Evolutionary conservation across 2,888 invertebrate species (phyloP).

Genomic region (Hyalella azteca): DNA sequence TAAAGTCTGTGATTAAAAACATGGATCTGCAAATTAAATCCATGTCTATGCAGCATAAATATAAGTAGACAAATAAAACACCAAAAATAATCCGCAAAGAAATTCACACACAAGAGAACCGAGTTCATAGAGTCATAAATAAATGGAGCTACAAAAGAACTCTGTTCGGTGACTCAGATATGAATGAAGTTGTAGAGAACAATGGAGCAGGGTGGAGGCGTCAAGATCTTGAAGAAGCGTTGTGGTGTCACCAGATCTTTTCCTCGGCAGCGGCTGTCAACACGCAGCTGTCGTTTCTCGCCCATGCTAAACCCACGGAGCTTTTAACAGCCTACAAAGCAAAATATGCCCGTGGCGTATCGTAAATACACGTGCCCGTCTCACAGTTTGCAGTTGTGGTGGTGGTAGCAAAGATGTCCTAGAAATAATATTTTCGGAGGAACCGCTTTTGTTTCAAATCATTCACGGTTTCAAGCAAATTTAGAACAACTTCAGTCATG

Average conservation of each 20-base stretch:
- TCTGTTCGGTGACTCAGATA: too few relatives aligned
- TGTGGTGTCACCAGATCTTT: background rate
- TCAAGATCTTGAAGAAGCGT: background rate
- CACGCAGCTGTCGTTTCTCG: background rate
- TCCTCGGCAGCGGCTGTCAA: conserved; percentile 9
- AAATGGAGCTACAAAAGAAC: too few relatives aligned
- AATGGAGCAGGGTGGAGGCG: background rate
- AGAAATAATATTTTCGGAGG: background rate
- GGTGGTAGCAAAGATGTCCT: background rate
- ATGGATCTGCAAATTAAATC: too few relatives aligned
- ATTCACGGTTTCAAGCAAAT: too few relatives aligned
- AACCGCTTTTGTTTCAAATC: too few relatives aligned
- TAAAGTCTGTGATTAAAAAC: too few relatives aligned
- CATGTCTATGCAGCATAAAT: too few relatives aligned
- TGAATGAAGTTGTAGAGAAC: conserved; percentile 11
- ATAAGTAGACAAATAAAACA: too few relatives aligned
- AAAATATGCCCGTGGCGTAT: background rate
- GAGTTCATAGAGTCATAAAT: background rate
- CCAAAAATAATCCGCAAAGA: too few relatives aligned
- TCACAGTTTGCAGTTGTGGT: too few relatives aligned
- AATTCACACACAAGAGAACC: background rate
- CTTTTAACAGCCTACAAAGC: background rate
- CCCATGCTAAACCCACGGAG: background rate
- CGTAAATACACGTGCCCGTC: background rate
- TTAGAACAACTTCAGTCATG: too few relatives aligned